Percentiles rank a stretch among this genome's conserved stretches.
Evolutionary conservation across 2,888 invertebrate species (phyloP).

Genomic region (Calliopum simillimum): DNA sequence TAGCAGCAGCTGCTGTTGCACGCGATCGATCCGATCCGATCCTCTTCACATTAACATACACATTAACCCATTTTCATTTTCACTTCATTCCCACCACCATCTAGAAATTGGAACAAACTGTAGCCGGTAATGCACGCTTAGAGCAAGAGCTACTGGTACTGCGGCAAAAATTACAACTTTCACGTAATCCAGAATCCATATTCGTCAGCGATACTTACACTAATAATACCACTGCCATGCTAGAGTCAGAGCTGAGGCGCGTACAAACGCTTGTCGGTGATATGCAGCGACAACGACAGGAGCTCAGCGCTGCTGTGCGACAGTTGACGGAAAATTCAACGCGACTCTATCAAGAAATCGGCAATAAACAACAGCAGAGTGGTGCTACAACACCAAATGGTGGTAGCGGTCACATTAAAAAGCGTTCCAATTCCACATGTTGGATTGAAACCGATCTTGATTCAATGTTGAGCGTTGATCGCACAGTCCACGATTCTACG

Average conservation of each 20-base stretch:
- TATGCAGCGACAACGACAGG: slow-evolving; percentile 85
- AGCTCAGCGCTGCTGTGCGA: slow-evolving; percentile 86
- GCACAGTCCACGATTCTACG: slow-evolving; percentile 69
- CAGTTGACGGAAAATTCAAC: slow-evolving; percentile 86
- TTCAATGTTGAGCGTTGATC: slow-evolving; percentile 81
- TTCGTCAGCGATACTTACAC: slow-evolving; percentile 68
- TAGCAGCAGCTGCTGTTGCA: background rate
- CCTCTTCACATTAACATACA: slow-evolving; percentile 10
- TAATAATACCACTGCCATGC: slow-evolving; percentile 73
- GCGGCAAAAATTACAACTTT: slow-evolving; percentile 83
- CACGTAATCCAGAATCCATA: slow-evolving; percentile 70
- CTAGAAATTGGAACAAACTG: slow-evolving; percentile 90
- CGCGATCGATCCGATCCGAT: slow-evolving; percentile 23
- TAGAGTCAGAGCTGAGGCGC: slow-evolving; percentile 83
- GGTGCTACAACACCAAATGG: slow-evolving; percentile 31
- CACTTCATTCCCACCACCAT: slow-evolving; percentile 37
- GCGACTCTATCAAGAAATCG: slow-evolving; percentile 74
- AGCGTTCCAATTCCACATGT: slow-evolving; percentile 73
- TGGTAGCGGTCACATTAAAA: slow-evolving; percentile 65
- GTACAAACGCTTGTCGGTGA: slow-evolving; percentile 89
- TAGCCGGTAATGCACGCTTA: slow-evolving; percentile 88
- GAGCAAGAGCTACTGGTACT: slow-evolving; percentile 89
- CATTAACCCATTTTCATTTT: slow-evolving; percentile 26
- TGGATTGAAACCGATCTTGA: slow-evolving; percentile 95
- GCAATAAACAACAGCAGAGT: slow-evolving; percentile 63